Conservation (phyloP, 1,140 invertebrate species). For the Gyrodactylus salaris region DNA sequence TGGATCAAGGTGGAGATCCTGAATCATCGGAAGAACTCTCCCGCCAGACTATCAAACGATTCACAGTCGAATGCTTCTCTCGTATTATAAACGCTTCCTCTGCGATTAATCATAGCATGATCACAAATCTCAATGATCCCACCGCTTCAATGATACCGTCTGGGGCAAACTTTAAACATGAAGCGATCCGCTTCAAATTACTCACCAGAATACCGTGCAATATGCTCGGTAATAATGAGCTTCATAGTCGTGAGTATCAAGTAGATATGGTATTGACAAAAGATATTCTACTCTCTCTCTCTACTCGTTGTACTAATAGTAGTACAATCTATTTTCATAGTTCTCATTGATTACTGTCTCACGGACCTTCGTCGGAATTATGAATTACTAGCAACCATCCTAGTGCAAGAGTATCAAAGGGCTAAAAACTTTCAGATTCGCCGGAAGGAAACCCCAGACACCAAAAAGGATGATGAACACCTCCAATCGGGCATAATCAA, state of each 20-base stretch:
- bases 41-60: not conserved
- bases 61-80: not conserved
- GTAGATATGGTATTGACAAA: not conserved
- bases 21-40: not conserved
- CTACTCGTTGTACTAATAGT: too few relatives aligned
- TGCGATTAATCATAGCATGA: not conserved
- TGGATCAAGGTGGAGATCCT: too few relatives aligned
- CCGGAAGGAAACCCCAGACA: not conserved
- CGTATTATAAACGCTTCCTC: not conserved
- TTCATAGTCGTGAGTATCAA: not conserved
- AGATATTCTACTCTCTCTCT: not conserved
- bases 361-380: not conserved
- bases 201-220: not conserved
- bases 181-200: not conserved
- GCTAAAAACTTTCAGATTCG: not conserved
- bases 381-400: not conserved
- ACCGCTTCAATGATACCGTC: not conserved
- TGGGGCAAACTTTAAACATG: not conserved
- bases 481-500: not conserved
- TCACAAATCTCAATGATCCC: not conserved
- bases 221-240: not conserved
- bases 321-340: not conserved
- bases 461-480: not conserved
- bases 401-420: constrained; percentile 1
- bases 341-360: not conserved